Base-by-base conservation (phyloP, 2,888 invertebrate genomes). In the Zygothrica quintamaculata region DNA sequence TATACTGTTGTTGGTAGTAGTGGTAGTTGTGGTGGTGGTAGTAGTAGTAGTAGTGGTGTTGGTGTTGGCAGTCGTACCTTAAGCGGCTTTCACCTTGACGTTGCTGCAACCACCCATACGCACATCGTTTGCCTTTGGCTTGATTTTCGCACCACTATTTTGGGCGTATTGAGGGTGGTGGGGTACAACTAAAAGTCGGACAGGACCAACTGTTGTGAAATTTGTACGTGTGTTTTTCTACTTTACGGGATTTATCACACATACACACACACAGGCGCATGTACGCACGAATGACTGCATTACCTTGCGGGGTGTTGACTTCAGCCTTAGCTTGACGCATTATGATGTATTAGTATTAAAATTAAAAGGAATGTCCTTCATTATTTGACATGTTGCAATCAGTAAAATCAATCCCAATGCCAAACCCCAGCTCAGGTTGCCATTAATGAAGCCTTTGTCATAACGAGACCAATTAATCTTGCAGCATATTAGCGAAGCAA, bases 321-420 rank as follows among this genome's bases (percentile, higher is more conserved):
- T 64, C 22, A 37, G 50, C 43, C 65, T 51, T 47, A 43, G 58
- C 39, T 59, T 53, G 66, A 65, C 61, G 84, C 80, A 80, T 88
- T 89, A 88, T 89, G 88, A 89, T 89, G 88, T 87, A 89, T 89
- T 89, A 87, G 87, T 76, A 77, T 84, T 78, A 84, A 89, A 89
- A 88, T 89, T 84, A 88, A 89, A 89, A 88, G 84, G 75, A 69
- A 73, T 68, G 71, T 70, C 60, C 74, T 47, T 67, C 72, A 72
- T 60, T 56, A 58, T 75, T 72, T 78, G 78, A 72, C 65, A 68
- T 59, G 74, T 56, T 40, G 58, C 69, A 22, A n/a, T 15, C 18
- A 34, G 37, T 33, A 25, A 15, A 4, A 15, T 25, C 51, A n/a
- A 12, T 34, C 40, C 11, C 29, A 5, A 9, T 5, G 6, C 22